Base-by-base conservation (phyloP, 2,888 invertebrate genomes). In the Embidobia sp. region DNA sequence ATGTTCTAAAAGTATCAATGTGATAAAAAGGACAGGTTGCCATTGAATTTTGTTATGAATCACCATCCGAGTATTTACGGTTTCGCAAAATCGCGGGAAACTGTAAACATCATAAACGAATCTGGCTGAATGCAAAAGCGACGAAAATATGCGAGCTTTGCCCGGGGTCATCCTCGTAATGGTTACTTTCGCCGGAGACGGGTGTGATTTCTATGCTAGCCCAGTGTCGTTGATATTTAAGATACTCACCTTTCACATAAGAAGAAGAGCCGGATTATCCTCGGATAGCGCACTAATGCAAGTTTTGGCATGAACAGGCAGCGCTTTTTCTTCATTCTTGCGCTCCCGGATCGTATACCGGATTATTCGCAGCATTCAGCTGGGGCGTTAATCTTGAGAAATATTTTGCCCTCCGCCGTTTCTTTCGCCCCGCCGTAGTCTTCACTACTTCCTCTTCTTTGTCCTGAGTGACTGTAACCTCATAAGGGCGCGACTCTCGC, bases 221-320 rank as follows among this genome's bases (percentile, higher is more conserved):
- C 61, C 61, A 46, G 46, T 72, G 81, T 48, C 72, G 63, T 64
- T 72, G 81, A 80, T 79, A 81, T 80, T 80, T 80, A 76, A 70
- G 66, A 59, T 70, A 63, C 67, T 72, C 64, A 57, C 59, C 48
- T 72, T 48, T 77, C 67, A 77, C 53, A 57, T 70, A 77, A 66
- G 70, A 59, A 64, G 76, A 48, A 66, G 42, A 84, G 80, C 79
- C 78, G 80, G 85, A 85, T 87, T 86, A 86, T 86, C 85, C 84
- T 46, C 66, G 83, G 81, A 85, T 85, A 84, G 83, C 80, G 84
- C 83, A 85, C 85, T 86, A 86, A 87, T 87, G 86, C 86, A 86
- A 86, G 83, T 87, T 86, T 85, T 87, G 87, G 87, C 87, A 85
- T 84, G 81, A 82, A 83, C 84, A 42, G 82, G 83, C 82, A 84